phyloP scores from a whole-genome alignment of 2,113 vertebrate genomes.

The Oceanites oceanicus region DNA sequence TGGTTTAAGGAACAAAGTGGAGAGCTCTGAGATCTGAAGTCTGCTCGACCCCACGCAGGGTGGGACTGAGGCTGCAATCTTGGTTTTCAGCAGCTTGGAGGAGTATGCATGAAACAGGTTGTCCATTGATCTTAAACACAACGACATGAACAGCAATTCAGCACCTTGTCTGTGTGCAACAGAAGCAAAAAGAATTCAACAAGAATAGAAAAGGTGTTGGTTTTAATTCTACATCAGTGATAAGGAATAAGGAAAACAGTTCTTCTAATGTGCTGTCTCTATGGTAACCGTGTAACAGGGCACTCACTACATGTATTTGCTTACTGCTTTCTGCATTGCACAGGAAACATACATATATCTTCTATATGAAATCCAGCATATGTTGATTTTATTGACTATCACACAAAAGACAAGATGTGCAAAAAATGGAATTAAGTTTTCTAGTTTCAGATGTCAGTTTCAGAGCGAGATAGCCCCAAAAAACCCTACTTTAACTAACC shows the following conservation, averaged over 20 bases:
- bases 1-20: background rate
- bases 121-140: background rate
- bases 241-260: background rate
- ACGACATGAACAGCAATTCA: background rate
- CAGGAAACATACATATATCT: background rate
- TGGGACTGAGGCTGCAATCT: background rate
- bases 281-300: background rate
- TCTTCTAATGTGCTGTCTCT: background rate
- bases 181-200: background rate
- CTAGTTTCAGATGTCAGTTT: background rate
- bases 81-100: background rate
- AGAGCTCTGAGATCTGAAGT: background rate
- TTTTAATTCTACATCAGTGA: background rate
- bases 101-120: rapidly evolving
- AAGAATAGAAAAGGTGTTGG: background rate
- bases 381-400: background rate
- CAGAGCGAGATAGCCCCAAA: rapidly evolving
- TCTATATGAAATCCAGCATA: background rate
- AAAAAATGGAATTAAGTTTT: background rate
- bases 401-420: background rate
- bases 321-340: background rate
- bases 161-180: background rate
- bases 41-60: background rate
- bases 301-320: background rate
- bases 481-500: background rate